Percentiles rank a stretch among this genome's conserved stretches.
Conservation (phyloP, 1,140 invertebrate genomes). For the Tetramorium simillimum region DNA sequence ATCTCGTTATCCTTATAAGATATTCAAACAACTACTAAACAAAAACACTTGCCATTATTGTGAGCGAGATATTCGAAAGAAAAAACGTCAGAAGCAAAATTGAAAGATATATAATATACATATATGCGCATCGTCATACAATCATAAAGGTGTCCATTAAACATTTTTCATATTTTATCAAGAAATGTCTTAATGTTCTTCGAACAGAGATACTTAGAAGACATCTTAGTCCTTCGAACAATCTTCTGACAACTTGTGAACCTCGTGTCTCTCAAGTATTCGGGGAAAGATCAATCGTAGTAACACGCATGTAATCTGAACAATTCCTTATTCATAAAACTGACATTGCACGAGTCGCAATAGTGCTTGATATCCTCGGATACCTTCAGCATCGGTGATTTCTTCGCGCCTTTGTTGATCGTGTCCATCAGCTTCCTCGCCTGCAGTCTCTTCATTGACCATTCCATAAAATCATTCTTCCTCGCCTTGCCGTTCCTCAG, state of each 20-base stretch:
- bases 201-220: background rate
- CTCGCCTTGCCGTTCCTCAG: conserved; percentile 75
- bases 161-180: background rate
- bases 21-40: background rate
- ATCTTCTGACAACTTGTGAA: background rate
- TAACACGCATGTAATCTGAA: conserved; percentile 74
- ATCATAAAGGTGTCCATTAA: background rate
- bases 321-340: conserved; percentile 75
- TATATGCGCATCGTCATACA: background rate
- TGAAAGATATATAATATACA: background rate
- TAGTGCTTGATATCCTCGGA: conserved; percentile 68
- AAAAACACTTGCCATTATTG: background rate
- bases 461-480: background rate
- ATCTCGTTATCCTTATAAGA: background rate
- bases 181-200: background rate
- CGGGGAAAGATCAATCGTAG: conserved; percentile 59
- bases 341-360: conserved; percentile 77
- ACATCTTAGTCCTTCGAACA: background rate
- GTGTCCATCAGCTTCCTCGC: conserved; percentile 36
- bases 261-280: background rate
- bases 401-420: conserved; percentile 28
- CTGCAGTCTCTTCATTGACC: conserved; percentile 31
- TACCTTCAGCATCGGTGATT: conserved; percentile 23
- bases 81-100: background rate
- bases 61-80: background rate